Evolutionary conservation across 2,888 invertebrate genomes (phyloP).

Genomic region (Busseola fusca): DNA sequence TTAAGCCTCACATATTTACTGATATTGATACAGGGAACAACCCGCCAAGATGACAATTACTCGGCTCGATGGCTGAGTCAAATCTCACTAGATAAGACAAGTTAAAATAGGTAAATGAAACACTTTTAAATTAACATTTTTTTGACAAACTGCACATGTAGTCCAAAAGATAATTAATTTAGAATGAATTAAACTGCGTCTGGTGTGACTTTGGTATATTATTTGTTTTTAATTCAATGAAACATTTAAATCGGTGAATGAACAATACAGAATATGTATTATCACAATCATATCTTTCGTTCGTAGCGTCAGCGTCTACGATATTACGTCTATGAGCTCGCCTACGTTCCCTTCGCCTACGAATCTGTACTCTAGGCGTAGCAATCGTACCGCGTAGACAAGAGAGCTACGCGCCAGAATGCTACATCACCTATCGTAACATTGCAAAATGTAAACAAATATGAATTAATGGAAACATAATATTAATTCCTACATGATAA

Average conservation of each 20-base stretch:
- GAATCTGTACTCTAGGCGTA: not conserved
- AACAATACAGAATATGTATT: not conserved
- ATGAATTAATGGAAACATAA: no score
- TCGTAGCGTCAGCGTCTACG: not conserved
- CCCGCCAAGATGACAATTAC: slow-evolving; percentile 79
- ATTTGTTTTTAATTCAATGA: not conserved
- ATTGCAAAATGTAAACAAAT: no score
- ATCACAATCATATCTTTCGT: not conserved
- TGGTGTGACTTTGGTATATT: not conserved
- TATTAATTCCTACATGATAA: no score
- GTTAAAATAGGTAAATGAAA: not conserved
- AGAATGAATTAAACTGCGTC: not conserved
- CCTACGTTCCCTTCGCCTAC: not conserved
- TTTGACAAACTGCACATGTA: not conserved
- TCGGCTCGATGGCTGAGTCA: slow-evolving; percentile 42
- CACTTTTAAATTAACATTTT: not conserved
- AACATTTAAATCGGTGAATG: not conserved
- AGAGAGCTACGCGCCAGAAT: not conserved
- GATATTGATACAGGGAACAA: slow-evolving; percentile 77
- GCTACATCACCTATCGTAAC: not conserved
- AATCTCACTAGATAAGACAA: slow-evolving; percentile 41
- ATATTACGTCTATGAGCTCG: not conserved
- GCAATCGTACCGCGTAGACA: no score
- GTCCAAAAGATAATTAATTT: not conserved
- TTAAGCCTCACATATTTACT: slow-evolving; percentile 76